Base-by-base conservation (phyloP, 2,888 invertebrate genomes). In the Callimorpha dominula region DNA sequence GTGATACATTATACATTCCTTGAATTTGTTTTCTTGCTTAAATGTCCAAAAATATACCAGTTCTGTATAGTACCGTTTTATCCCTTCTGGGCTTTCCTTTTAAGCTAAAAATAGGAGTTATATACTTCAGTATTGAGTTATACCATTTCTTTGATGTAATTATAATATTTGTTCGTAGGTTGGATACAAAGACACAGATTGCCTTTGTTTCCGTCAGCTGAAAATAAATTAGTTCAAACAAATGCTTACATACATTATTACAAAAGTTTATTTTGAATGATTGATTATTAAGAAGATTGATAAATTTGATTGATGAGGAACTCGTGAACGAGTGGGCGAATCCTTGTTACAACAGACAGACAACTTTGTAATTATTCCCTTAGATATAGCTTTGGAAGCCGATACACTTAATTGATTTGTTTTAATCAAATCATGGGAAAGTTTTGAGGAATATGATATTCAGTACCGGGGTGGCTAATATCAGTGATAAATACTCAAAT, bases 271-370 rank as follows among this genome's bases (percentile, higher is more conserved):
- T 52, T 63, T 63, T n/a, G 31, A 62, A 67, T 68, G 72, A 72
- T 72, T 64, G 68, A 72, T 68, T 68, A 54, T 40, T 40, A 57
- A n/a, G 68, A 67, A 64, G 46, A 64, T 67, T 73, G 64, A 67
- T 66, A 70, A 73, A 65, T 64, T 74, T 83, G 83, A 82, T 83
- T 77, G 79, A 81, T 83, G 72, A 69, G 71, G 54, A 12, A 40
- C 17, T 17, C 43, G 8, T 60, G 15, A 20, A 17, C 63, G 69
- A 69, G 62, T 60, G 60, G 49, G 71, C 66, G 52, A 75, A 60
- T 57, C 76, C 65, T 65, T 60, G 65, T 66, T 74, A 76, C 72
- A 67, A 63, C 49, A 69, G 66, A 63, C 74, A n/a, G n/a, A 75
- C 49, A 78, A 80, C 71, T 82, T 76, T 70, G 72, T 76, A 70